A percentile compares a stretch with the other conserved stretches of the same genome.
Evolutionary conservation across 1,140 invertebrate species (phyloP).

Genomic region (Ceratosolen fusciceps): DNA sequence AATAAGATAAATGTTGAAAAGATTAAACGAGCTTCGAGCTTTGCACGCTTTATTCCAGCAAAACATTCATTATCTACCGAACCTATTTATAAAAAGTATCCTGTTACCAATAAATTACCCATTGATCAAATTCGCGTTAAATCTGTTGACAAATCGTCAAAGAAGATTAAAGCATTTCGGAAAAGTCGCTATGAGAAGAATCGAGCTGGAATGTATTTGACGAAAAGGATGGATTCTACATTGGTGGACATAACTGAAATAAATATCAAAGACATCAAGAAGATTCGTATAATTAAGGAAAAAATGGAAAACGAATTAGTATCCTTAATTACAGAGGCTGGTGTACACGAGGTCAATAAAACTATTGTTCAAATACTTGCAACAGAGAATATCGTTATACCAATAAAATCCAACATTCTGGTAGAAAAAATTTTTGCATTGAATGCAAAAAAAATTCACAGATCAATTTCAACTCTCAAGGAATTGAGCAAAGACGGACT

Average conservation of each 20-base stretch:
- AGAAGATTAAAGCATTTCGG: background rate
- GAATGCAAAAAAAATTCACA: background rate
- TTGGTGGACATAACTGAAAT: background rate
- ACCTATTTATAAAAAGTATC: background rate
- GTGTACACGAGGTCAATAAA: conserved; percentile 25
- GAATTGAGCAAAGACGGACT: background rate
- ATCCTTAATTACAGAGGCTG: background rate
- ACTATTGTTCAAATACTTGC: conserved; percentile 51
- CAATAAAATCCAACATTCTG: background rate
- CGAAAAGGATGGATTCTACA: background rate
- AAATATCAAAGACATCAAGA: conserved; percentile 12
- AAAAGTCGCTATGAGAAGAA: background rate
- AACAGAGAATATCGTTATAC: conserved; percentile 17
- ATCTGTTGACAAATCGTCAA: background rate
- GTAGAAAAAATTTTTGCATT: background rate
- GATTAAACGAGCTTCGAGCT: conserved; percentile 26
- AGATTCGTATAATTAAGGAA: conserved; percentile 12
- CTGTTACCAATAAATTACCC: background rate
- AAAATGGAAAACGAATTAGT: conserved; percentile 5
- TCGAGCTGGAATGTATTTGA: background rate
- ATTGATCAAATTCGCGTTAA: background rate
- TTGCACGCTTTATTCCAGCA: conserved; percentile 1
- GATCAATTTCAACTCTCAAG: background rate
- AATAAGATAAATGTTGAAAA: background rate
- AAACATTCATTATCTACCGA: background rate